phyloP scores from a whole-genome alignment of 2,113 vertebrate species.

The Tetraodon nigroviridis region DNA sequence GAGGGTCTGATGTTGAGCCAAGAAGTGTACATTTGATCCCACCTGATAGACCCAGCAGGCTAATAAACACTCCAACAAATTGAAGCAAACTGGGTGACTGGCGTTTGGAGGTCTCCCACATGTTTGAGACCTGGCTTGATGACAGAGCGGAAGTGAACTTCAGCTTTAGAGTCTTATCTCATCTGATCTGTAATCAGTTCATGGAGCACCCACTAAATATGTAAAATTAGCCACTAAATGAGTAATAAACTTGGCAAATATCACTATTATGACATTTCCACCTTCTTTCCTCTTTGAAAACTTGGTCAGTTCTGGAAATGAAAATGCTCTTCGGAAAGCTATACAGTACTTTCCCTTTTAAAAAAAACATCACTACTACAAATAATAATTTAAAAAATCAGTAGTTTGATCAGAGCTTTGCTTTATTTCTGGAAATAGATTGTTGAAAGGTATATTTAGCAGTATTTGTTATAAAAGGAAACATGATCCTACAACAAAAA shows the following conservation, averaged over 20 bases:
- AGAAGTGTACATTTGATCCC: constrained; percentile 12
- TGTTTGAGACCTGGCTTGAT: constrained; percentile 15
- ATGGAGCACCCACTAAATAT: neutral
- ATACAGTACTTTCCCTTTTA: too few species aligned
- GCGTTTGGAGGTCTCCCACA: constrained; percentile 5
- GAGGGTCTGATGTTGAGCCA: constrained; percentile 27
- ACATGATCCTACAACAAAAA: too few species aligned
- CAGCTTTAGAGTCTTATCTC: neutral
- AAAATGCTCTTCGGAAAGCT: neutral
- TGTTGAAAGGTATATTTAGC: too few species aligned
- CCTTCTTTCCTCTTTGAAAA: too few species aligned
- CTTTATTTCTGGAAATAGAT: too few species aligned
- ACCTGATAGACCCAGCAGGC: neutral
- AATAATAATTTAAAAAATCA: too few species aligned
- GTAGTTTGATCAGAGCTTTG: too few species aligned
- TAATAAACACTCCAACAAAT: constrained; percentile 21
- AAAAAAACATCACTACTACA: too few species aligned
- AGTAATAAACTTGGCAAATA: neutral
- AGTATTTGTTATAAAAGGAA: too few species aligned
- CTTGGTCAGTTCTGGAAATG: neutral
- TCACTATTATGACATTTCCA: neutral
- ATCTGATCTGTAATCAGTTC: constrained; percentile 32
- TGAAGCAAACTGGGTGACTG: constrained; percentile 5
- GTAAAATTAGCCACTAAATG: neutral
- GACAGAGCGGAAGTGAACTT: constrained; percentile 20